Evolutionary conservation across 2,797 vertebrate genomes (phyloP), one percentile per base, ranked within the genome.

Genomic region (Lutjanus campechanus): DNA sequence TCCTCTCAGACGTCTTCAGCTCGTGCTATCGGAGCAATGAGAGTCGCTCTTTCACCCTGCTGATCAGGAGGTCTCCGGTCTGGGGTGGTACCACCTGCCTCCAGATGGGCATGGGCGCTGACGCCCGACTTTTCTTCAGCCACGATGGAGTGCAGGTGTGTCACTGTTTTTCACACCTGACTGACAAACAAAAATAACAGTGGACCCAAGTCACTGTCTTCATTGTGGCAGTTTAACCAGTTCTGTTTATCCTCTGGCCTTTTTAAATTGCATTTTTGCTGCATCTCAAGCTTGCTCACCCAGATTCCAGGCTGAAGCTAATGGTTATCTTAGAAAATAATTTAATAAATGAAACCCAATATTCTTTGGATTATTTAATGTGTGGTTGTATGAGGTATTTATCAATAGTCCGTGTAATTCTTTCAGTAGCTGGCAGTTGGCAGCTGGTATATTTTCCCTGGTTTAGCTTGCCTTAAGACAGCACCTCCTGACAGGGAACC

Each of bases 131-230:
- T 61, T 98, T 98, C 95, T 97, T 98, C 76, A 97, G 97, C 74
- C 96, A 98, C 9, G 97, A 98, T 4, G 97, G 97, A 3, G 97
- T 98, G 0, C 97, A 98, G 97, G 97, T 98, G 60, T 70, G 74
- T 73, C 12, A 9, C 29, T 6, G 8, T 36, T 29, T 75, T 77
- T 65, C 10, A 4, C 36, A 25, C 3, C 4, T 25, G 20, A 65
- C 19, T 50, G 11, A 51, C 13, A 8, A 0, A 17, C 9, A 0
- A 50, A 60, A 40, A 53, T 0, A 43, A 15, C 7, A 16, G 2
- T 54, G 29, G 55, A 19, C 25, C 8, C 53, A 79, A 43, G 10
- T 53, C 41, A 10, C 11, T 1, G 25, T 17, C 7, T 54, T 36
- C 0, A 15, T 19, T 1, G 4, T n/a, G 5, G 10, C 20, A 1